Base-by-base conservation (phyloP, 1,140 invertebrate species). In the Drosophila kepulauana region DNA sequence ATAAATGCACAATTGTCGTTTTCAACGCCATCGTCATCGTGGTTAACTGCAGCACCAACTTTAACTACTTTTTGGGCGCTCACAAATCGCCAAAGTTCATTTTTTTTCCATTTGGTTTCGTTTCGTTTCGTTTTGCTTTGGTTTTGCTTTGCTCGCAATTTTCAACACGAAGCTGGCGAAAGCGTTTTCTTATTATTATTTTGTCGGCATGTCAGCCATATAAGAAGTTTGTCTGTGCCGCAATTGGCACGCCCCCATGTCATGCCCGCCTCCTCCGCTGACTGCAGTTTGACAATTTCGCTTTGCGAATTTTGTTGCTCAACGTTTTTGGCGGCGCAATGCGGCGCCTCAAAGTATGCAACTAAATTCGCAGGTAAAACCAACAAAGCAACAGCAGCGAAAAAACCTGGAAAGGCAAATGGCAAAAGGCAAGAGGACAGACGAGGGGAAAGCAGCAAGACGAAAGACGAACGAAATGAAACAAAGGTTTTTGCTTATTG, bases 1-100 rank as follows among this genome's bases (percentile, higher is more conserved):
- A 76, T 35, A 75, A 82, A 67, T 86, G 69, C 82, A 82, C 82
- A 78, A 86, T 86, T 84, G 82, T 84, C 59, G 75, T 73, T 52
- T 59, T 48, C 28, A 20, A 35, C 43, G 33, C 38, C 64, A 15
- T 69, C 38, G 49, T 15, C 45, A 73, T 82, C 71, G 82, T 81
- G 63, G 78, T 78, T 74, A 74, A 62, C 71, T 68, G 71, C 71
- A 74, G 57, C 46, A 77, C 61, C 79, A 84, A 86, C 58, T 75
- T 82, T 78, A 82, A 78, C 75, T 71, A 79, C 75, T 86, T 81
- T 75, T 65, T 74, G 79, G 75, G 51, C 38, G 67, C 75, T 78
- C 75, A 69, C 80, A 82, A 82, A 82, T 82, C 79, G 82, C 45
- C 58, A 84, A 86, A 79, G 67, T 86, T 86, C 76, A 59, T 10